These are phyloP conservation scores for Mungos mungo DNA, from an alignment of 2,113 vertebrate species.

Conservation along the genomic window DNA sequence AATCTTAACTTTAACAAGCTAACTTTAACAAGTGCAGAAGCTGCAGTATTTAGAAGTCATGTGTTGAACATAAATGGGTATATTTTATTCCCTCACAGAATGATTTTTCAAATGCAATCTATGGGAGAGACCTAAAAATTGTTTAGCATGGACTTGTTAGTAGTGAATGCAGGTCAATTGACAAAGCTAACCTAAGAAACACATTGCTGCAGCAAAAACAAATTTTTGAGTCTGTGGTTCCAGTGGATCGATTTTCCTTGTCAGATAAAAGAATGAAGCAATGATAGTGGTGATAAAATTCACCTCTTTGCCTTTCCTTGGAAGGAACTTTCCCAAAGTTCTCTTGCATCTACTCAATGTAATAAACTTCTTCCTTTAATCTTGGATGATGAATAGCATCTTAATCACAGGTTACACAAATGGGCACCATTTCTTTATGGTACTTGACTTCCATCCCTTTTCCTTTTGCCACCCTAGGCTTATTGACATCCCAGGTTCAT, in stretches of 20 bases:
- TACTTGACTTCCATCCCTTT: conserved; percentile 53
- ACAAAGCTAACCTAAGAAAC: not conserved
- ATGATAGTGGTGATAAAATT: conserved; percentile 18
- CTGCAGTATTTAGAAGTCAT: not conserved
- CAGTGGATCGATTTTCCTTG: not conserved
- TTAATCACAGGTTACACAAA: conserved; percentile 58
- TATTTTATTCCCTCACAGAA: conserved; percentile 24
- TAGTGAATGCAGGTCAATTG: not conserved
- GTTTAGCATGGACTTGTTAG: not conserved
- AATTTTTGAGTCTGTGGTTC: not conserved
- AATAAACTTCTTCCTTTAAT: conserved; percentile 71
- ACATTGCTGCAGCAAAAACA: not conserved
- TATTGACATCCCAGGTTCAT: conserved; percentile 49
- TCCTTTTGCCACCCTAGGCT: conserved; percentile 50
- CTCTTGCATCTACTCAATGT: conserved; percentile 19
- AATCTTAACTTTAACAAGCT: not conserved
- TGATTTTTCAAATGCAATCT: not conserved
- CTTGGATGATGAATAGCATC: conserved; percentile 56
- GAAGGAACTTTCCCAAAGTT: conserved; percentile 45
- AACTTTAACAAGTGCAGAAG: conserved; percentile 22
- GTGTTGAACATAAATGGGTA: not conserved
- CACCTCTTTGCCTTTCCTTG: conserved; percentile 51
- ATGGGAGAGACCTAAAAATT: not conserved
- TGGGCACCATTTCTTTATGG: conserved; percentile 67
- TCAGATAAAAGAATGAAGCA: conserved; percentile 36